Evolutionary conservation across 23 tunicate genomes (phyloP).

Genomic region (Corella eumyota): DNA sequence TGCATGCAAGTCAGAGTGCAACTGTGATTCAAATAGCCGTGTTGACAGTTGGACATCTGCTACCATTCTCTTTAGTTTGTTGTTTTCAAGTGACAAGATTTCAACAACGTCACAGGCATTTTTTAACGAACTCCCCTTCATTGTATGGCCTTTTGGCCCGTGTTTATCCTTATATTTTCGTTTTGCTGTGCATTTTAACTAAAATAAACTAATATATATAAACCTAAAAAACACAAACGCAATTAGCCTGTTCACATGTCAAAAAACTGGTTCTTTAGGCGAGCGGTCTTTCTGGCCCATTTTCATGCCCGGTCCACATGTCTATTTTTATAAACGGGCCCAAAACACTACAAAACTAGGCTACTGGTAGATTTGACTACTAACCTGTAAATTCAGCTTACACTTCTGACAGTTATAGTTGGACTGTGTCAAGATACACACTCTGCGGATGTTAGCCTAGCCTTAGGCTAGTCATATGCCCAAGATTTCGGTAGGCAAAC

Average conservation of each 20-base stretch:
- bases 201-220: slow-evolving; percentile 15
- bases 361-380: slow-evolving; percentile 2
- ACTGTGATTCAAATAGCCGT: slow-evolving; percentile 27
- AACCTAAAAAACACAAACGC: slow-evolving; percentile 3
- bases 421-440: no score
- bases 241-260: neutral
- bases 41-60: slow-evolving; percentile 22
- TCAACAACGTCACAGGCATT: slow-evolving; percentile 46
- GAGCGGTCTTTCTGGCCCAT: no score
- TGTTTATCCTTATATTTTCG: slow-evolving; percentile 41
- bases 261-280: no score
- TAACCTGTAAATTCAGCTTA: no score
- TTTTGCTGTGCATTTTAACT: slow-evolving; percentile 37
- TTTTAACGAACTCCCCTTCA: slow-evolving; percentile 62
- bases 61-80: slow-evolving; percentile 15
- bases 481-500: no score
- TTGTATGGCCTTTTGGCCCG: slow-evolving; percentile 37
- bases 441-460: no score
- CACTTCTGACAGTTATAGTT: no score
- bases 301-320: no score
- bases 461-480: no score
- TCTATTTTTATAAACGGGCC: no score
- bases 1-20: slow-evolving; percentile 15
- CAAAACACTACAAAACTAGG: neutral
- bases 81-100: slow-evolving; percentile 41